A percentile compares a stretch with the other conserved stretches of the same genome.
These are phyloP conservation scores for Gallinago jamesoni DNA, from an alignment of 2,113 vertebrate species.

Conservation along the genomic window DNA sequence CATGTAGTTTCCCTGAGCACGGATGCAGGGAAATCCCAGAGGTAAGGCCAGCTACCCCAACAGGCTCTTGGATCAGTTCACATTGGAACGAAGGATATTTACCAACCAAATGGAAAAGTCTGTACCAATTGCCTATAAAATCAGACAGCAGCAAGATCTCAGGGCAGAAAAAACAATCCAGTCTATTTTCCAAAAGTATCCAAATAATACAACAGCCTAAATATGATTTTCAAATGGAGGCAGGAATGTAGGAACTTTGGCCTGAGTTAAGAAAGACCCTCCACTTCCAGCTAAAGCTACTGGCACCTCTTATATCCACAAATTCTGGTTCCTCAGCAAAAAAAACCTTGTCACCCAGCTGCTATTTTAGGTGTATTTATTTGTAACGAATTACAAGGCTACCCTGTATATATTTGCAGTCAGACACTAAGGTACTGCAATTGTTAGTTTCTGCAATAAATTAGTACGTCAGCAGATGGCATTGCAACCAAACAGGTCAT, in stretches of 20 bases:
- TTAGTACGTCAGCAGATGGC: slow-evolving; percentile 59
- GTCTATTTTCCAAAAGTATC: neutral
- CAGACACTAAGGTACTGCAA: neutral
- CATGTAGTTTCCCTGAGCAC: neutral
- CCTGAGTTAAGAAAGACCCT: neutral
- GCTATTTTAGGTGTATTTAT: neutral
- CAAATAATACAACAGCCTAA: neutral
- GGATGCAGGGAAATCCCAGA: neutral
- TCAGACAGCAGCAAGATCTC: neutral
- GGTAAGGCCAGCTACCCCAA: neutral
- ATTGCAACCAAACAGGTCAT: neutral
- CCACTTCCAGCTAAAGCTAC: neutral
- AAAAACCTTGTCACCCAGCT: accelerated
- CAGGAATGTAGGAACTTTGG: neutral
- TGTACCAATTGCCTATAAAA: neutral
- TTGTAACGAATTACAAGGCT: neutral
- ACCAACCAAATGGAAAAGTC: neutral
- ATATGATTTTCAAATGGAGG: neutral
- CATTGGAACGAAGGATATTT: neutral
- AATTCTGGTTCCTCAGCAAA: neutral
- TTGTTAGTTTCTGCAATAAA: neutral
- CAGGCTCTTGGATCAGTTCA: accelerated
- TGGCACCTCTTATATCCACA: neutral
- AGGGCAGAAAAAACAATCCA: neutral
- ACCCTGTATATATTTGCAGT: no score